phyloP scores from a whole-genome alignment of 2,113 vertebrate species.

The Cyphomyrus discorhynchus region DNA sequence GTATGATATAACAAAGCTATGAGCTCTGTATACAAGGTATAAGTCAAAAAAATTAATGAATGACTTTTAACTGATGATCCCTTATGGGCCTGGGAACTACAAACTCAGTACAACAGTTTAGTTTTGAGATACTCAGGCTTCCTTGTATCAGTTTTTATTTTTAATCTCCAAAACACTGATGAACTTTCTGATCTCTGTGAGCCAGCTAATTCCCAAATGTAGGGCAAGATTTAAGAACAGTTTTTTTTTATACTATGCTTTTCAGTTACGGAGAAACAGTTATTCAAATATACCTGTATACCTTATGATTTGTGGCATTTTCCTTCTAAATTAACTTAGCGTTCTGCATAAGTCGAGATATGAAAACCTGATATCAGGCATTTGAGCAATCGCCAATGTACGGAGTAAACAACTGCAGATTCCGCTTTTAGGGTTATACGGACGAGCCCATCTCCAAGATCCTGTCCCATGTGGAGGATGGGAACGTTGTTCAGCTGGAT shows the following conservation, averaged over 20 bases:
- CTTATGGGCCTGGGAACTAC: neutral
- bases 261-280: neutral
- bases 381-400: neutral
- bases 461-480: constrained; percentile 86
- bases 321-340: neutral
- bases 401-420: neutral
- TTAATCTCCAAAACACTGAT: neutral
- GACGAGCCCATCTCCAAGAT: constrained; percentile 94
- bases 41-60: neutral
- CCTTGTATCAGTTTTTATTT: neutral
- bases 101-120: neutral
- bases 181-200: neutral
- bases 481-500: constrained; percentile 84
- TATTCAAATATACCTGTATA: neutral
- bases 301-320: neutral
- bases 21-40: neutral
- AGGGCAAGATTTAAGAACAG: neutral
- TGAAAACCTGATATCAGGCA: neutral
- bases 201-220: neutral
- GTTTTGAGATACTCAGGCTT: neutral
- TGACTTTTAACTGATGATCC: neutral
- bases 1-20: neutral
- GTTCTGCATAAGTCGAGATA: neutral
- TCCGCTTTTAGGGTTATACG: constrained; percentile 74
- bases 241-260: neutral